Percentiles rank a stretch among this genome's conserved stretches.
phyloP scores from a whole-genome alignment of 2,888 invertebrate genomes.

The Diaperis boleti region DNA sequence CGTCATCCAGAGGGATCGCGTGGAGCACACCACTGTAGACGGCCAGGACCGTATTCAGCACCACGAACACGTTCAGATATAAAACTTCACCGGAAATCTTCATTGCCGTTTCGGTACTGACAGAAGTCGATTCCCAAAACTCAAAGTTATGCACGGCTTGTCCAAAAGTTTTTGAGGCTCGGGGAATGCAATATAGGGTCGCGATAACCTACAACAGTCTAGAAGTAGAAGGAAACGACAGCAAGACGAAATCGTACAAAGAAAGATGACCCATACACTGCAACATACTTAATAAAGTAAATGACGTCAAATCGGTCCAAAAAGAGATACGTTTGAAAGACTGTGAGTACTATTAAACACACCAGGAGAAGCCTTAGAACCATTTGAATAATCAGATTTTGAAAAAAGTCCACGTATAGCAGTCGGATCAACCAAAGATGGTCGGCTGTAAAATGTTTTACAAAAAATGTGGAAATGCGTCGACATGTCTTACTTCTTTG shows the following conservation, averaged over 20 bases:
- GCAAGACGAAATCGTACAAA: neutral
- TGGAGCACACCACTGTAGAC: neutral
- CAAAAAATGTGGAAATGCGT: no score
- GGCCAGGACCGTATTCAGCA: neutral
- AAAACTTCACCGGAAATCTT: neutral
- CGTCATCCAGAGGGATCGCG: neutral
- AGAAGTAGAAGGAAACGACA: no score
- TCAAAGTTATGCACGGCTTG: neutral
- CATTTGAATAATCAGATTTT: neutral
- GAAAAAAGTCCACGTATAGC: neutral
- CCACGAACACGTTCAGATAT: neutral
- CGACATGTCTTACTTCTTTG: no score
- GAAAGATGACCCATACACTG: neutral
- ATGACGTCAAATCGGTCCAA: neutral
- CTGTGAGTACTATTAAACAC: neutral
- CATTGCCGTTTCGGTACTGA: neutral
- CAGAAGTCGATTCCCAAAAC: neutral
- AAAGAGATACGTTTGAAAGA: neutral
- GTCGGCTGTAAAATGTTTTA: neutral
- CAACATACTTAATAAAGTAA: neutral
- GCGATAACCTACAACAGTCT: neutral
- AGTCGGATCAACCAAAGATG: neutral
- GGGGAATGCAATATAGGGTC: neutral
- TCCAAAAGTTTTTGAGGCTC: neutral
- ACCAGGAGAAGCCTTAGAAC: neutral